These are phyloP conservation scores for Oligia strigilis DNA, from an alignment of 2,888 invertebrate species.

Conservation along the genomic window DNA sequence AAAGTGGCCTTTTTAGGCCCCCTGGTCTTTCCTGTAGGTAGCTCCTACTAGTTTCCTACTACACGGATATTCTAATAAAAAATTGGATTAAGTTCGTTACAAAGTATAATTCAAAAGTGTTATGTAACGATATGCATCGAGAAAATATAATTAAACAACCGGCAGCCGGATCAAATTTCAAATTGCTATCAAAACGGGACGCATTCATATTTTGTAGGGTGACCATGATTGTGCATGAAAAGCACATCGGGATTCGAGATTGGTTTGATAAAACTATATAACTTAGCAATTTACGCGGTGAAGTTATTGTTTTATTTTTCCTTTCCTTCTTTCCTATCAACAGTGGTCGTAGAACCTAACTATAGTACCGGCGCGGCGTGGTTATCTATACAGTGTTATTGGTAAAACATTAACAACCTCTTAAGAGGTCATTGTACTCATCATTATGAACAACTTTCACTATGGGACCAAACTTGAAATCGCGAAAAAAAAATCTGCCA, in stretches of 20 bases:
- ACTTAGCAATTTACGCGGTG: not conserved
- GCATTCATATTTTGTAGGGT: conserved; percentile 76
- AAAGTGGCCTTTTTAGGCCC: no score
- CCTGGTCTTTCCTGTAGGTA: not conserved
- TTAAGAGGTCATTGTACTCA: no score
- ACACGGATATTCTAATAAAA: conserved; percentile 21
- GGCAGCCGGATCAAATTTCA: conserved; percentile 80
- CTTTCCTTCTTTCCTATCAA: not conserved
- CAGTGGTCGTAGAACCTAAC: not conserved
- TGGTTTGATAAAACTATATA: not conserved
- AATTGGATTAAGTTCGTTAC: conserved; percentile 21
- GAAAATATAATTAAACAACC: conserved; percentile 69
- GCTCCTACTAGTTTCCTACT: not conserved
- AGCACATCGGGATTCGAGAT: not conserved
- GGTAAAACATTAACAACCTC: no score
- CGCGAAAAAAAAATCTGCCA: no score
- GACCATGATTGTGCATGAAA: conserved; percentile 35
- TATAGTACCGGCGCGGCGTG: not conserved
- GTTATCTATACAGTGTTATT: not conserved
- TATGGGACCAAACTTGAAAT: no score
- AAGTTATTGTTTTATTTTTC: not conserved
- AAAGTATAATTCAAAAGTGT: conserved; percentile 23
- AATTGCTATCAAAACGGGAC: conserved; percentile 82
- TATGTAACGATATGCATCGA: conserved; percentile 56
- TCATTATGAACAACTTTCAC: no score